Base-by-base conservation (phyloP, 2,113 vertebrate genomes). In the Gasterosteus nipponicus region DNA sequence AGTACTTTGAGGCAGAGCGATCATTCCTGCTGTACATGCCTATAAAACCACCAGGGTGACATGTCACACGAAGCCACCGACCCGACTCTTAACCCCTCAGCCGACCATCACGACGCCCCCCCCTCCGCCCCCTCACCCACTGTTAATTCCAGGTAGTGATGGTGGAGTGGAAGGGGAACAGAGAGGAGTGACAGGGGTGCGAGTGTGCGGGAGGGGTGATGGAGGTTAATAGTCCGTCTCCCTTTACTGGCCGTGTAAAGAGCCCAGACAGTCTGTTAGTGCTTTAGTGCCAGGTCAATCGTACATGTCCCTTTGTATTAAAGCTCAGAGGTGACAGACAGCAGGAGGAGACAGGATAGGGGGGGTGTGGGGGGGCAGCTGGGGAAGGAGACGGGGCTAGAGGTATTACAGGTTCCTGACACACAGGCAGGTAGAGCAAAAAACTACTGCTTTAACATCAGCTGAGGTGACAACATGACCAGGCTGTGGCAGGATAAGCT, bases 141-240 rank as follows among this genome's bases (percentile, higher is more conserved):
- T 73, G 77, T 47, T 76, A 84, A 80, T 89, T 86, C 78, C 85
- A 82, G 78, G 75, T 83, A 81, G 78, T 74, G 86, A 86, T 74
- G 75, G 54, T 4, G 56, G 57, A 78, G 64, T 5, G 22, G 61
- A 63, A 35, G 42, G 61, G 39, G 70, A 12, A 35, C 31, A 6
- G 33, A 22, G 53, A 67, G 54, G 82, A 60, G 67, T 85, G 89
- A 85, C 81, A 83, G 87, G 33, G 62, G 39, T 39, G 56, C 8
- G 64, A 75, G 58, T 69, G 78, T 29, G 70, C 75, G 72, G 33
- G 69, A 76, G 83, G 78, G 46, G 87, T 80, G 86, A 85, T 83
- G 87, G 87, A 88, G 91, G 90, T 92, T 92, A 92, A 91, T 91
- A 90, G 90, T 86, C 79, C 65, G 76, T 88, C 87, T 87, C 82